A percentile compares a stretch with the other conserved stretches of the same genome.
phyloP scores from a whole-genome alignment of 2,797 vertebrate genomes.

The Gymnopithys bicolor region DNA sequence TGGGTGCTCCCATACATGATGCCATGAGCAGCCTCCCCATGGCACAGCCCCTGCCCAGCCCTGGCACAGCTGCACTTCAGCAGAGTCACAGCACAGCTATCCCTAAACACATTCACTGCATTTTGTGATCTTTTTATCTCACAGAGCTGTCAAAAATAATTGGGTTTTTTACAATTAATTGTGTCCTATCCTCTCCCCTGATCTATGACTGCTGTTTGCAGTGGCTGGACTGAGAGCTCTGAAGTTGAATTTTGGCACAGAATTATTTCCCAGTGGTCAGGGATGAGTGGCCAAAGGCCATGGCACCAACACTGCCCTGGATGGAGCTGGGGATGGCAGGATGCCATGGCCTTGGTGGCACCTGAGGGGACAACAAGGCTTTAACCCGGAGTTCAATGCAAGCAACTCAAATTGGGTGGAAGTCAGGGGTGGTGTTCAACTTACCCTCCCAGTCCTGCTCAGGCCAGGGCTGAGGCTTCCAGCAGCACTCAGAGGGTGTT shows the following conservation, averaged over 20 bases:
- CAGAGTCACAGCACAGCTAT: not conserved
- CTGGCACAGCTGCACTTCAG: fast-evolving
- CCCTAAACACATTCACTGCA: not conserved
- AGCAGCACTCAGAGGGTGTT: not conserved
- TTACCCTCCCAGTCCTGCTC: fast-evolving
- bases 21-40: fast-evolving
- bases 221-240: not conserved
- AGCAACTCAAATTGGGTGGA: fast-evolving
- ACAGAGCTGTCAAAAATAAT: not conserved
- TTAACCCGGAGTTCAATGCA: not conserved
- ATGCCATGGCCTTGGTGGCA: not conserved
- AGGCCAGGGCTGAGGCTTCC: not conserved
- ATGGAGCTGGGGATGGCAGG: not conserved
- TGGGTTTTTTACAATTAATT: not conserved
- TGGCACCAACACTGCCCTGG: fast-evolving
- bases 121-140: not conserved
- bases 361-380: not conserved
- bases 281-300: not conserved
- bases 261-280: not conserved
- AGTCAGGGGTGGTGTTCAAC: not conserved
- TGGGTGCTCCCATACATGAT: fast-evolving
- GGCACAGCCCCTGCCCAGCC: not conserved
- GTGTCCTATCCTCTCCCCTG: fast-evolving
- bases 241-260: not conserved
- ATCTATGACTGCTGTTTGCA: not conserved